phyloP scores from a whole-genome alignment of 2,797 vertebrate genomes.

The Takifugu ocellatus region DNA sequence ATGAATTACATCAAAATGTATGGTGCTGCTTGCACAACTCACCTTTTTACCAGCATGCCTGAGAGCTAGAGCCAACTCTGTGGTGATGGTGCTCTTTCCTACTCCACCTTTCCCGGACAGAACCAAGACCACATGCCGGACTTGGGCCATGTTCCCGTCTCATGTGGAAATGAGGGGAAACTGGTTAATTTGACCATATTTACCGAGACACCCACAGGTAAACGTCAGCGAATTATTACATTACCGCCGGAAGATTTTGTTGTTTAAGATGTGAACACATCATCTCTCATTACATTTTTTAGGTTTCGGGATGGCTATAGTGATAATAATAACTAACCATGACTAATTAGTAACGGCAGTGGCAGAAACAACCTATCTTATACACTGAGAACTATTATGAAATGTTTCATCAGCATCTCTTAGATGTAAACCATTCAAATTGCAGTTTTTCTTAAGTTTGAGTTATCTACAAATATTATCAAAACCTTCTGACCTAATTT shows the following conservation, averaged over 20 bases:
- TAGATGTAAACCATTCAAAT: background rate
- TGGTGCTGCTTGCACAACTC: constrained; percentile 13
- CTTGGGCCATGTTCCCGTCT: constrained; percentile 73
- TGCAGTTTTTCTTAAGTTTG: background rate
- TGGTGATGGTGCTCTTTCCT: constrained; percentile 92
- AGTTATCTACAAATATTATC: accelerated
- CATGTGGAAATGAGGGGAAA: constrained; percentile 19
- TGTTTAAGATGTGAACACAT: background rate
- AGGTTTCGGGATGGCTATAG: no score
- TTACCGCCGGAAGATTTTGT: background rate
- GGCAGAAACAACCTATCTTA: constrained; percentile 15
- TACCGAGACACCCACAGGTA: background rate
- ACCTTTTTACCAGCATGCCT: constrained; percentile 85
- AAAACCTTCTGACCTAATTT: accelerated
- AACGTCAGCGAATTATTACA: background rate
- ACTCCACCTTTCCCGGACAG: constrained; percentile 96
- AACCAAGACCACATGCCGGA: constrained; percentile 83
- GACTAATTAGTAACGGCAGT: background rate
- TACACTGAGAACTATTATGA: background rate
- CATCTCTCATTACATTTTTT: constrained; percentile 8
- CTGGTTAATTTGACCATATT: background rate
- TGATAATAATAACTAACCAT: no score
- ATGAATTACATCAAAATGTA: background rate
- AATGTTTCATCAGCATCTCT: background rate
- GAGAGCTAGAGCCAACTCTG: constrained; percentile 85